These are phyloP conservation scores for Drosophila nannoptera DNA, from an alignment of 1,140 invertebrate species.

Conservation along the genomic window DNA sequence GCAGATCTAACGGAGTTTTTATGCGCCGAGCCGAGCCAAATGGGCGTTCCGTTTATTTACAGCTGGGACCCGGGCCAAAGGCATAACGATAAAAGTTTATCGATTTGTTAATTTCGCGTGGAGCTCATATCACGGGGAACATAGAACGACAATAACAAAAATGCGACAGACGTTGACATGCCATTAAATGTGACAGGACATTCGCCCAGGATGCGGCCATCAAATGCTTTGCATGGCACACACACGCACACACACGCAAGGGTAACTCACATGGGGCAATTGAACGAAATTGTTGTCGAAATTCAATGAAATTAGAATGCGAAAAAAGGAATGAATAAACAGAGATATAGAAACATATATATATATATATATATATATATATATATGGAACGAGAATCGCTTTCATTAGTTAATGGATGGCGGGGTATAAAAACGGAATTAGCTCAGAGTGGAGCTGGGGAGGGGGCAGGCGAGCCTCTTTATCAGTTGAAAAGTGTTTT, in stretches of 20 bases:
- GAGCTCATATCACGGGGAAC: constrained; percentile 42
- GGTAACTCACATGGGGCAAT: constrained; percentile 41
- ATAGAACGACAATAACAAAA: constrained; percentile 32
- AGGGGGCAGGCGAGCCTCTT: constrained; percentile 1
- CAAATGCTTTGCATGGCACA: constrained; percentile 49
- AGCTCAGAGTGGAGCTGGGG: constrained; percentile 11
- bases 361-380: background rate
- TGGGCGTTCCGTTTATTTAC: constrained; percentile 61
- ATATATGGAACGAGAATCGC: constrained; percentile 17
- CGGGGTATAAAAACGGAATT: constrained; percentile 42
- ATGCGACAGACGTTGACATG: constrained; percentile 71
- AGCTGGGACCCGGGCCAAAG: constrained; percentile 50
- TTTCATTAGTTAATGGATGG: constrained; percentile 76
- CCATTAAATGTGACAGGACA: constrained; percentile 62
- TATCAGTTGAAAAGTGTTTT: constrained; percentile 32
- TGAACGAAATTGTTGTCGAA: constrained; percentile 66
- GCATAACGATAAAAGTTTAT: constrained; percentile 70
- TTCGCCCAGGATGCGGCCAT: constrained; percentile 37
- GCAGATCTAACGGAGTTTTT: constrained; percentile 21
- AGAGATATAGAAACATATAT: constrained; percentile 1
- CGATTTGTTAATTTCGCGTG: constrained; percentile 66
- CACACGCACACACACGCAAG: constrained; percentile 21
- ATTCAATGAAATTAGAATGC: constrained; percentile 75
- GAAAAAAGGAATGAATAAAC: constrained; percentile 46
- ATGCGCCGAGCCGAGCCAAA: constrained; percentile 47